These are phyloP conservation scores for Trididemnum clinides DNA, from an alignment of 23 tunicate species.

Conservation along the genomic window DNA sequence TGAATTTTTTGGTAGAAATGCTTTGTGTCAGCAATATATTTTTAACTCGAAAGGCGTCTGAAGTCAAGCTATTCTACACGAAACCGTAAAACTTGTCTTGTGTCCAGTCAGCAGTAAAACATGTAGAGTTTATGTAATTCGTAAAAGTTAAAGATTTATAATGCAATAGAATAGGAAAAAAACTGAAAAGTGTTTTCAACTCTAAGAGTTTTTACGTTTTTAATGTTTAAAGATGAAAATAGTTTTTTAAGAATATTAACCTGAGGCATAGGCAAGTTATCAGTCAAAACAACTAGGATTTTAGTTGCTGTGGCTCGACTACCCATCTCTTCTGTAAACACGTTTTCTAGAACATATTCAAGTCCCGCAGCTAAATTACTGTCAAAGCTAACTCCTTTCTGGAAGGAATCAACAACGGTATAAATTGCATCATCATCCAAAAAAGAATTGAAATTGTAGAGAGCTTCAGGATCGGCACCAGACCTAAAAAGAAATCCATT, in stretches of 20 bases:
- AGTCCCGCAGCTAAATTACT: conserved; percentile 48
- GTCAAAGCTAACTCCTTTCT: conserved; percentile 45
- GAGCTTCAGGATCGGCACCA: conserved; percentile 49
- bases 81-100: too few species aligned
- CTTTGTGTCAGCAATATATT: too few species aligned
- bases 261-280: conserved; percentile 29
- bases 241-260: background rate
- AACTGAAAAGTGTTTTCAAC: too few species aligned
- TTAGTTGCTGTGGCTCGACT: conserved; percentile 62
- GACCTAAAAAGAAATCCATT: conserved; percentile 26
- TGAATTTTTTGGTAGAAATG: too few species aligned
- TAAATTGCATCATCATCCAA: conserved; percentile 36
- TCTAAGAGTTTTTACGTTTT: too few species aligned
- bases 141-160: too few species aligned
- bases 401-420: conserved; percentile 53
- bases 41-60: too few species aligned
- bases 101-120: too few species aligned
- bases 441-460: conserved; percentile 41
- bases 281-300: conserved; percentile 72
- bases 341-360: conserved; percentile 40
- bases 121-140: too few species aligned
- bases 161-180: too few species aligned
- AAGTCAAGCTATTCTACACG: too few species aligned
- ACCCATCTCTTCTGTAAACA: conserved; percentile 44
- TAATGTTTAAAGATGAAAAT: too few species aligned